These are phyloP conservation scores for Simalia tracyae DNA, from an alignment of 2,797 vertebrate genomes.

Conservation along the genomic window DNA sequence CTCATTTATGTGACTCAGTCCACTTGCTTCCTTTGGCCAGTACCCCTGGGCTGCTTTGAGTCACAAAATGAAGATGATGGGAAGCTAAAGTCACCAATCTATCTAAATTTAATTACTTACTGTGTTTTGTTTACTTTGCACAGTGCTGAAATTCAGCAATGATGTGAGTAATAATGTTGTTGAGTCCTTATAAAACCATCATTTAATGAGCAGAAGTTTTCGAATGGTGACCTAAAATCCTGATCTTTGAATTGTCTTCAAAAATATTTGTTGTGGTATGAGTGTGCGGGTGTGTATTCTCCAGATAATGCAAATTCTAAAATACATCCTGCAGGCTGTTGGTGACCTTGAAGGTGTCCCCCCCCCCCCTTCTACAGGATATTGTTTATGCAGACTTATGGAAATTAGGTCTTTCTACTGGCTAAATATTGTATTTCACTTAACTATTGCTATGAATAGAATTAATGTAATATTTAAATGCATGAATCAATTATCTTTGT, in stretches of 20 bases:
- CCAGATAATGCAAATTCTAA: slow-evolving; percentile 5
- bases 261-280: background rate
- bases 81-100: slow-evolving; percentile 9
- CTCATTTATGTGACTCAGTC: slow-evolving; percentile 18
- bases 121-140: background rate
- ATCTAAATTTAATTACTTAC: slow-evolving; percentile 25
- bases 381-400: slow-evolving; percentile 18
- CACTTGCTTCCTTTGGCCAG: background rate
- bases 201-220: background rate
- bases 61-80: slow-evolving; percentile 11
- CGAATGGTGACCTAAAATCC: background rate
- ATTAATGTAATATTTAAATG: slow-evolving; percentile 22
- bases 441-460: background rate
- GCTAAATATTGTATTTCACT: slow-evolving; percentile 4
- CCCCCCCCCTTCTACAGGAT: background rate
- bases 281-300: background rate
- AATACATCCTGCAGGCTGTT: background rate
- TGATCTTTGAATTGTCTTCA: background rate
- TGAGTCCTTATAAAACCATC: background rate
- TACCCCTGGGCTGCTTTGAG: background rate
- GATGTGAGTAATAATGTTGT: background rate
- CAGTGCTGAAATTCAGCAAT: background rate
- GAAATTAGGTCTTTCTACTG: slow-evolving; percentile 14
- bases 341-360: background rate
- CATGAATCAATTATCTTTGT: slow-evolving; percentile 1